A percentile compares a stretch with the other conserved stretches of the same genome.
Conservation (phyloP, 2,797 vertebrate species). For the Channa striata region DNA sequence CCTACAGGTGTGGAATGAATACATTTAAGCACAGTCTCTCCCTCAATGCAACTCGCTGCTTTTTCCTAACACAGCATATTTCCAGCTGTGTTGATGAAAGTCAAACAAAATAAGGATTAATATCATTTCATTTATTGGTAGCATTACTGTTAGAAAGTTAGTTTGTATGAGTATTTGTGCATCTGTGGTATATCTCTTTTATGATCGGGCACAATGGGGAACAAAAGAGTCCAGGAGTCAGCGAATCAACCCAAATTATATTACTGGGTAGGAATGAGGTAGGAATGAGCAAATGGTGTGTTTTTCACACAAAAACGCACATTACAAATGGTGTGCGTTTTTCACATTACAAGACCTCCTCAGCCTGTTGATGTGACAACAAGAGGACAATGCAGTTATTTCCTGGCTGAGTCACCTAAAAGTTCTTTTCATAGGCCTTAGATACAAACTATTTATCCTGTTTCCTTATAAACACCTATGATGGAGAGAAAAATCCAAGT, state of each 20-base stretch:
- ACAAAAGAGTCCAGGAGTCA: slow-evolving; percentile 72
- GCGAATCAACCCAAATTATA: slow-evolving; percentile 77
- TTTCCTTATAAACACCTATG: slow-evolving; percentile 26
- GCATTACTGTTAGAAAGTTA: slow-evolving; percentile 35
- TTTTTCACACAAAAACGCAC: too few species aligned
- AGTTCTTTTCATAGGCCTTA: slow-evolving; percentile 11
- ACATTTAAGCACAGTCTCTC: slow-evolving; percentile 1
- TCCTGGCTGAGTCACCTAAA: slow-evolving; percentile 62
- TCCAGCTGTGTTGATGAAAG: slow-evolving; percentile 20
- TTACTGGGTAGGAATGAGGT: slow-evolving; percentile 75
- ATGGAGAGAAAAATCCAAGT: slow-evolving; percentile 10
- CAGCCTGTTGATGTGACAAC: slow-evolving; percentile 65
- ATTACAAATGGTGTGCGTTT: slow-evolving; percentile 30
- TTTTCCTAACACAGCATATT: slow-evolving; percentile 44
- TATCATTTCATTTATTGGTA: slow-evolving; percentile 38
- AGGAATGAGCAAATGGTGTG: slow-evolving; percentile 71
- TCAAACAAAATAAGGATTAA: slow-evolving; percentile 59
- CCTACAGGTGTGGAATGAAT: slow-evolving; percentile 40
- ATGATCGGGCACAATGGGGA: slow-evolving; percentile 74
- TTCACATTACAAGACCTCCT: slow-evolving; percentile 68
- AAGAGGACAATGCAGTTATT: slow-evolving; percentile 44
- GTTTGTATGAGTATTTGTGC: slow-evolving; percentile 37
- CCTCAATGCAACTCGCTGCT: slow-evolving; percentile 31
- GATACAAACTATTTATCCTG: slow-evolving; percentile 29
- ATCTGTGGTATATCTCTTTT: slow-evolving; percentile 77